Evolutionary conservation across 2,113 vertebrate species (phyloP).

Genomic region (Procavia capensis): DNA sequence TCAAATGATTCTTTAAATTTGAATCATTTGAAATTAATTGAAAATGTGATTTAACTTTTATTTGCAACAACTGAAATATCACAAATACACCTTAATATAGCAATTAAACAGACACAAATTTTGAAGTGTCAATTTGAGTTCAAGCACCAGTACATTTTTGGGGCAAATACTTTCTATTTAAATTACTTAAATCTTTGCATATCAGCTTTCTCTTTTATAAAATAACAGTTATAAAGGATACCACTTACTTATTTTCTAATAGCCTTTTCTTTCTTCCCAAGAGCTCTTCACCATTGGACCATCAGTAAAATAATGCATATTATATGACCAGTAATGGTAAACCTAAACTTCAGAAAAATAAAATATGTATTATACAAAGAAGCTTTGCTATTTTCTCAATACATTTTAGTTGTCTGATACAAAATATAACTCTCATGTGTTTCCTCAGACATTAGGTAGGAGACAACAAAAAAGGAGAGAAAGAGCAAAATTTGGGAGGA

Average conservation of each 20-base stretch:
- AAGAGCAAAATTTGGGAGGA: background rate
- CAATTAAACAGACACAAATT: background rate
- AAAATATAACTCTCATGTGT: background rate
- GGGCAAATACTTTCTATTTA: background rate
- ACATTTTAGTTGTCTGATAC: background rate
- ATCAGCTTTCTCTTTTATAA: background rate
- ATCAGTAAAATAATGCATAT: background rate
- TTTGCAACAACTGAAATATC: too few species aligned
- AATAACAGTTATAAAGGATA: background rate
- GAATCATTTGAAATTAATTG: background rate
- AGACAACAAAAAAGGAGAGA: background rate
- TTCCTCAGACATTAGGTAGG: background rate
- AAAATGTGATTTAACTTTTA: too few species aligned
- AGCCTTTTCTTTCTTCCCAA: background rate
- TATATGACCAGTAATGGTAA: background rate
- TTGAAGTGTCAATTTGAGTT: background rate
- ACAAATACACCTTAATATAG: background rate
- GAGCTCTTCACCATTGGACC: background rate
- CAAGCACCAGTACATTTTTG: background rate
- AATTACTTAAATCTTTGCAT: background rate
- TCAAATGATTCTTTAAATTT: slow-evolving; percentile 13
- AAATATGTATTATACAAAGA: slow-evolving; percentile 19
- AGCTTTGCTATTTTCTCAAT: slow-evolving; percentile 45
- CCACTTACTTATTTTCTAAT: background rate
- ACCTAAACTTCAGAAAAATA: background rate